phyloP scores from a whole-genome alignment of 1,140 invertebrate species.

The Theocolax elegans region DNA sequence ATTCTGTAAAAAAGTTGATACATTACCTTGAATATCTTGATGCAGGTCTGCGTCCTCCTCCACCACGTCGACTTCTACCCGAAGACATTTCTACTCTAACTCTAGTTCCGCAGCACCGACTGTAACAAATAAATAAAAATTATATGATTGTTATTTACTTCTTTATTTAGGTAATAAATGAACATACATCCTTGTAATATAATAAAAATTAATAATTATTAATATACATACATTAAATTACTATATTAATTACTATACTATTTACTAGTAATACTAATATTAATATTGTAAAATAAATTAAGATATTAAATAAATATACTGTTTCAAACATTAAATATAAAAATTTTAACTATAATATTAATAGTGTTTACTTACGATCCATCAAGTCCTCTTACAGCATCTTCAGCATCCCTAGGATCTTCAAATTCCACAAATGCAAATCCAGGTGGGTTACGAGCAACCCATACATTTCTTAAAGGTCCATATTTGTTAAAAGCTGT shows the following conservation, averaged over 20 bases:
- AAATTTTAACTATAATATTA: too few relatives aligned
- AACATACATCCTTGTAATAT: too few relatives aligned
- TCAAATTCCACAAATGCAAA: constrained; percentile 99
- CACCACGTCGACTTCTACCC: constrained; percentile 80
- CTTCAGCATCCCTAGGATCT: constrained; percentile 96
- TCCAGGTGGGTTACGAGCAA: constrained; percentile 92
- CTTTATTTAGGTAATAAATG: too few relatives aligned
- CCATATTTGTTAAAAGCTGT: constrained; percentile 95
- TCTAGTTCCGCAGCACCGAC: constrained; percentile 84
- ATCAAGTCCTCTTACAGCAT: constrained; percentile 94
- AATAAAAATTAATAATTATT: too few relatives aligned
- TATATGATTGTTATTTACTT: constrained; percentile 3
- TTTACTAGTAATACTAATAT: too few relatives aligned
- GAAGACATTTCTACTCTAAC: constrained; percentile 90
- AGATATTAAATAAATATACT: too few relatives aligned
- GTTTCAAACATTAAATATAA: too few relatives aligned
- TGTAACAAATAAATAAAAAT: constrained; percentile 55
- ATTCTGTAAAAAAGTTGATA: background rate
- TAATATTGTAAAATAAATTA: too few relatives aligned
- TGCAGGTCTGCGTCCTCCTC: constrained; percentile 69
- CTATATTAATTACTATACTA: too few relatives aligned
- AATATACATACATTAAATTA: too few relatives aligned
- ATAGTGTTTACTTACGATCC: constrained; percentile 90
- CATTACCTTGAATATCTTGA: constrained; percentile 68
- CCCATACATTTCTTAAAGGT: constrained; percentile 95